These are phyloP conservation scores for Caranx melampygus DNA, from an alignment of 2,113 vertebrate species.

Conservation along the genomic window DNA sequence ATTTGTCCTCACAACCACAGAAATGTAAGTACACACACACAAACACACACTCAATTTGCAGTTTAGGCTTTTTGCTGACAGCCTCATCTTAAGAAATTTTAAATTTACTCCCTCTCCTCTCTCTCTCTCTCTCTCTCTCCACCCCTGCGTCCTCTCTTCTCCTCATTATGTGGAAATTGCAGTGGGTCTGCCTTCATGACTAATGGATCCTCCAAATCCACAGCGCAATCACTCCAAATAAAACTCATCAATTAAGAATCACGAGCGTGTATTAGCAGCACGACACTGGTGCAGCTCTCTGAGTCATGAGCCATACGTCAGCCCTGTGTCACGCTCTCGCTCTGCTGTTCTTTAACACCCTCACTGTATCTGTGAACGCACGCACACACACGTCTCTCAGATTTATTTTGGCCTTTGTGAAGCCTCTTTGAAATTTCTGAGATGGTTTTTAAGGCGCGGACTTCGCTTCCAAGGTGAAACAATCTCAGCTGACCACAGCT, in stretches of 20 bases:
- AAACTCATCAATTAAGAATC: slow-evolving; percentile 34
- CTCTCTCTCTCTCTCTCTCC: neutral
- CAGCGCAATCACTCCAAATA: slow-evolving; percentile 3
- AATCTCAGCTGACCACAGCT: neutral
- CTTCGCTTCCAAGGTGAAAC: neutral
- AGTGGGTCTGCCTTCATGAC: slow-evolving; percentile 16
- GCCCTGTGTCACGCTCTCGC: neutral
- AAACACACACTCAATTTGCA: slow-evolving; percentile 7
- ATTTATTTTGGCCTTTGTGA: neutral
- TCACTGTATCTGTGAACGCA: too few species aligned
- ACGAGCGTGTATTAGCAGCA: neutral
- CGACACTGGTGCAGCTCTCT: slow-evolving; percentile 12
- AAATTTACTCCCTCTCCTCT: neutral
- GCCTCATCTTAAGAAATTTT: slow-evolving; percentile 27
- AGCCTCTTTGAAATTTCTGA: neutral
- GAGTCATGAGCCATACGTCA: slow-evolving; percentile 15
- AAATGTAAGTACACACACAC: neutral
- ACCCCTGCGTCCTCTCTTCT: neutral
- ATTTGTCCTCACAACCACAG: too few species aligned
- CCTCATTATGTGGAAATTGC: neutral
- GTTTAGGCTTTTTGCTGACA: slow-evolving; percentile 36
- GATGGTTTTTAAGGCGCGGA: neutral
- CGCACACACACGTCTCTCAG: neutral
- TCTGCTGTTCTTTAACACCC: neutral
- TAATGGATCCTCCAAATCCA: slow-evolving; percentile 28